Base-by-base conservation (phyloP, 37 sponge, comb jelly and placozoan species). In the Tethya wilhelma region DNA sequence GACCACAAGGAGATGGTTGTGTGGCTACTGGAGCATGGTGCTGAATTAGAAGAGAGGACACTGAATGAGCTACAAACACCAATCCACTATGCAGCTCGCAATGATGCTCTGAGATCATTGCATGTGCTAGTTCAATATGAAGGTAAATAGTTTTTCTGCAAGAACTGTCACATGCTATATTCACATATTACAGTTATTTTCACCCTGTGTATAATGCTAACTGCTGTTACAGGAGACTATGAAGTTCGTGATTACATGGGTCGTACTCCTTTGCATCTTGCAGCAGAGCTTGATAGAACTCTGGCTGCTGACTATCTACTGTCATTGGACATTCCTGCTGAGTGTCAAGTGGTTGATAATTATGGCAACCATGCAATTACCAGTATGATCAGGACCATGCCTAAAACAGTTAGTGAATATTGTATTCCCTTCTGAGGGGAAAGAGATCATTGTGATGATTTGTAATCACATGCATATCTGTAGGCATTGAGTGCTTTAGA, bases 191-290 rank as follows among this genome's bases (percentile, higher is more conserved):
- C 39, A 39, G 23, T 67, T 62, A 34, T 46, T 30, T 75, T 5
- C 19, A 30, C n/a, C 4, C 44, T 65, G 8, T 76, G 4, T 31
- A n/a, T n/a, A n/a, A 38, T 2, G 46, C 19, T 39, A 67, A 11
- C 39, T 4, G 29, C 42, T 44, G 38, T 22, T n/a, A 23, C 56
- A 80, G 81, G 45, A 2, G 53, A 73, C 57, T 79, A 67, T 56
- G 71, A 58, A n/a, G 19, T 62, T 30, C 38, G 44, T 4, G 59
- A 53, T 63, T 67, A 85, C 39, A 58, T 71, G 14, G 92, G 92
- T 14, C 49, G 92, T 0, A 91, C 92, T 2, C 92, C 92, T 22
- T 81, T 91, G n/a, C 79, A 87, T 1, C 73, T 91, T 34, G 92
- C 87, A 39, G 92, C 87, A 44, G 92, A 91, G 70, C 75, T 89